Conservation (phyloP, 2,888 invertebrate genomes). For the Ptychoptera albimana region DNA sequence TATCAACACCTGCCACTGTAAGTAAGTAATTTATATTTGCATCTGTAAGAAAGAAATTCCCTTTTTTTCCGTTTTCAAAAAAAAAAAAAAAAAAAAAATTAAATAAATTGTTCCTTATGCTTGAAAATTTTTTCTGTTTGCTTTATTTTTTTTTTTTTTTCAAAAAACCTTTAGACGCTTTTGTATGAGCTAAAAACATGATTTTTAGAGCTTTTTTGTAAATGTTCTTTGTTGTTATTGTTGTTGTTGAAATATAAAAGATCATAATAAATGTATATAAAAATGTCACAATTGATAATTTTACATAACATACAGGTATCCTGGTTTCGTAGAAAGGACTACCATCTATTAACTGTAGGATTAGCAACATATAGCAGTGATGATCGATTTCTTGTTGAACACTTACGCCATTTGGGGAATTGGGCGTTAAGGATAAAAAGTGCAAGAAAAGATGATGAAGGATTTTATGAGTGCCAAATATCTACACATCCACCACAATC, state of each 20-base stretch:
- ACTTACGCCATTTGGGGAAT: conserved; percentile 32
- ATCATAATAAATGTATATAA: not conserved
- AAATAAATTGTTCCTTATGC: not conserved
- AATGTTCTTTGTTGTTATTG: not conserved
- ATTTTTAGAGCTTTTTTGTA: too few relatives aligned
- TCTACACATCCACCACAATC: conserved; percentile 40
- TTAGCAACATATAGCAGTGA: conserved; percentile 38
- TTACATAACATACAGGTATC: conserved; percentile 26
- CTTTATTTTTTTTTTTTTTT: too few relatives aligned
- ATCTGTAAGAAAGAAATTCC: too few relatives aligned
- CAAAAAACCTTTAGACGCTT: too few relatives aligned
- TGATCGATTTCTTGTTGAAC: conserved; percentile 37
- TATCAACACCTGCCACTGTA: conserved; percentile 15
- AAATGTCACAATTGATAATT: conserved; percentile 3
- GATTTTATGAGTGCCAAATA: conserved; percentile 38
- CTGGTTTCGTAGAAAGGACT: conserved; percentile 41
- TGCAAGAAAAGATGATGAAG: conserved; percentile 12
- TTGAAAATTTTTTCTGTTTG: not conserved
- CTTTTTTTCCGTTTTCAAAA: too few relatives aligned
- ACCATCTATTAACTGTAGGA: conserved; percentile 39
- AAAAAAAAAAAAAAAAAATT: too few relatives aligned
- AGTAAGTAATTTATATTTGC: conserved; percentile 13
- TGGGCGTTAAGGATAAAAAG: conserved; percentile 24
- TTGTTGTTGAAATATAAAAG: not conserved
- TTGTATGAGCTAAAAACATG: too few relatives aligned